phyloP scores from a whole-genome alignment of 2,113 vertebrate species.

The Nerophis ophidion region DNA sequence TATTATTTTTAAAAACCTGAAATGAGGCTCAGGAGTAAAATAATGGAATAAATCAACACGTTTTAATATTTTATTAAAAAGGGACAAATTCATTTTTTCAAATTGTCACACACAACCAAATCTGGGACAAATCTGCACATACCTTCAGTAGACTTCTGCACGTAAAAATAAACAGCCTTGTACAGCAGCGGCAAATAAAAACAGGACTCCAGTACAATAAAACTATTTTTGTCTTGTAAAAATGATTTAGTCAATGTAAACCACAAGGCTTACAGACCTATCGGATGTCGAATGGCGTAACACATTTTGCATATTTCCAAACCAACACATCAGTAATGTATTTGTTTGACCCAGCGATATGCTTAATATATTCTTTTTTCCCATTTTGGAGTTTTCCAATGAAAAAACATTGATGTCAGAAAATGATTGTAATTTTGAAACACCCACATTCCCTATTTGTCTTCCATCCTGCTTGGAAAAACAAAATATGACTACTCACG shows the following conservation, averaged over 20 bases:
- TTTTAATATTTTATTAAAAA: constrained; percentile 42
- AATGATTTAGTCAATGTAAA: constrained; percentile 27
- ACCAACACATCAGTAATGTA: constrained; percentile 1
- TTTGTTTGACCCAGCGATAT: constrained; percentile 1
- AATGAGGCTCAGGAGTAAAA: not conserved
- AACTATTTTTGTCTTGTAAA: constrained; percentile 2
- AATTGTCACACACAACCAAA: constrained; percentile 17
- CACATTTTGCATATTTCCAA: not conserved
- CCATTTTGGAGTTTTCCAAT: not conserved
- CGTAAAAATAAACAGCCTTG: constrained; percentile 8
- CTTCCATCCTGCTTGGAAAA: constrained; percentile 50
- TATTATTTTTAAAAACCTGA: no score
- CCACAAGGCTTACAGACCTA: constrained; percentile 13
- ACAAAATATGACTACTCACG: not conserved
- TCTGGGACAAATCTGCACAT: constrained; percentile 1
- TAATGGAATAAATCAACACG: not conserved
- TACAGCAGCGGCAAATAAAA: constrained; percentile 40
- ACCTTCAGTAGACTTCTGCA: constrained; percentile 10
- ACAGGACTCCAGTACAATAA: constrained; percentile 11
- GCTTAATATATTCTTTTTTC: not conserved
- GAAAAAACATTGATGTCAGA: not conserved
- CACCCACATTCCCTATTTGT: constrained; percentile 7
- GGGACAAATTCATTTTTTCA: constrained; percentile 9
- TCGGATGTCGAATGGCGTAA: constrained; percentile 2
- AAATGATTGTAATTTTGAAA: not conserved